Evolutionary conservation across 2,113 vertebrate genomes (phyloP).

Genomic region (Hoplias malabaricus): DNA sequence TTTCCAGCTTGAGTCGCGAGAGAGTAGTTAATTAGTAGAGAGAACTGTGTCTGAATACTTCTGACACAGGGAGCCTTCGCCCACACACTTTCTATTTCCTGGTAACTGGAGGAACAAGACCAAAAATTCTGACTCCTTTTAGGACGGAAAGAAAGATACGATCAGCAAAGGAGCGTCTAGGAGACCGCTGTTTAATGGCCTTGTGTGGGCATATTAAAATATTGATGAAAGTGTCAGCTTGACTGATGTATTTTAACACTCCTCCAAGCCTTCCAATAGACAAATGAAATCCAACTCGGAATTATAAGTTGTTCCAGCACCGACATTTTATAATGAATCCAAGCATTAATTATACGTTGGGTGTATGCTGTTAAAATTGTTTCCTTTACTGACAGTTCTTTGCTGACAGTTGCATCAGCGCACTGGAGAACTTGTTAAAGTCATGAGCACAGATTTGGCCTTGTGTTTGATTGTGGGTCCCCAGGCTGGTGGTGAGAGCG

Average conservation of each 20-base stretch:
- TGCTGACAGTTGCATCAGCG: not conserved
- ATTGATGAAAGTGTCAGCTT: constrained; percentile 15
- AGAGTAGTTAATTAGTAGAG: constrained; percentile 40
- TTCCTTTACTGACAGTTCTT: not conserved
- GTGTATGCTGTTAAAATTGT: not conserved
- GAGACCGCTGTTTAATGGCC: not conserved
- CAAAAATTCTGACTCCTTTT: not conserved
- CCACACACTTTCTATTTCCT: not conserved
- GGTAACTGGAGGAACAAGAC: not conserved
- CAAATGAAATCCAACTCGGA: not conserved
- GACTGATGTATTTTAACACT: not conserved
- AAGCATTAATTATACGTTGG: not conserved
- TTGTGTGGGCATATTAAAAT: constrained; percentile 13
- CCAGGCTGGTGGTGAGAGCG: constrained; percentile 30
- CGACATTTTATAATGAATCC: not conserved
- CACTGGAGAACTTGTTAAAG: not conserved
- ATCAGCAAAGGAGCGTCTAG: not conserved
- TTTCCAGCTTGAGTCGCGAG: constrained; percentile 25
- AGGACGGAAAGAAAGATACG: not conserved
- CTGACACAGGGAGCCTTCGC: not conserved
- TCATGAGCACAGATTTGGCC: not conserved
- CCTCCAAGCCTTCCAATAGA: not conserved
- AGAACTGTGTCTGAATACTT: constrained; percentile 15
- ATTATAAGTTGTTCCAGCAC: not conserved
- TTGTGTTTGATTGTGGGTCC: constrained; percentile 26